Evolutionary conservation across 2,797 vertebrate species (phyloP).

Genomic region (Paratrypauchen microcephalus): DNA sequence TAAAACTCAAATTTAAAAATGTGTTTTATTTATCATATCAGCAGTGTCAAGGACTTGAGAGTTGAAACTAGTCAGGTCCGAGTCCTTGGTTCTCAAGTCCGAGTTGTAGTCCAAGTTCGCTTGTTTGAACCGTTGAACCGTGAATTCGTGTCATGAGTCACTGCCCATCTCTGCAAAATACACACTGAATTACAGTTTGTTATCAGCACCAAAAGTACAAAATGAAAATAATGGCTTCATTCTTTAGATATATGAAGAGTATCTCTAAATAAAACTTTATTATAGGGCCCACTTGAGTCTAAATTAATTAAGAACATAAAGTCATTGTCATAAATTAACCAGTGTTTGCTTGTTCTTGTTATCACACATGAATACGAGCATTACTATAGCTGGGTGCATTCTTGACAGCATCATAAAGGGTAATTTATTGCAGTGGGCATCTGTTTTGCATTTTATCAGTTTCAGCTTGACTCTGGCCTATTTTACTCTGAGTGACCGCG

Average conservation of each 20-base stretch:
- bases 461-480: conserved; percentile 50
- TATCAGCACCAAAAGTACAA: neutral
- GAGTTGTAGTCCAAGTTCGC: neutral
- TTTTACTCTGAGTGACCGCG: conserved; percentile 59
- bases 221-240: neutral
- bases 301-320: neutral
- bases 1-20: no score
- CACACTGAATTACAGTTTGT: neutral
- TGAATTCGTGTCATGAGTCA: no score
- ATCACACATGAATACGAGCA: neutral
- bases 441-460: conserved; percentile 34
- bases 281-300: neutral
- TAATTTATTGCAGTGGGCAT: conserved; percentile 26
- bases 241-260: no score
- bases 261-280: neutral
- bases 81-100: neutral
- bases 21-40: no score
- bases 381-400: neutral
- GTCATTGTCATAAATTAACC: neutral
- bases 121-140: no score
- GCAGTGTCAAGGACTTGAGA: no score
- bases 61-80: no score
- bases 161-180: no score
- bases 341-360: neutral
- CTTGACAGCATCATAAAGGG: conserved; percentile 15